Base-by-base conservation (phyloP, 2,888 invertebrate genomes). In the Stenoptilia bipunctidactyla region DNA sequence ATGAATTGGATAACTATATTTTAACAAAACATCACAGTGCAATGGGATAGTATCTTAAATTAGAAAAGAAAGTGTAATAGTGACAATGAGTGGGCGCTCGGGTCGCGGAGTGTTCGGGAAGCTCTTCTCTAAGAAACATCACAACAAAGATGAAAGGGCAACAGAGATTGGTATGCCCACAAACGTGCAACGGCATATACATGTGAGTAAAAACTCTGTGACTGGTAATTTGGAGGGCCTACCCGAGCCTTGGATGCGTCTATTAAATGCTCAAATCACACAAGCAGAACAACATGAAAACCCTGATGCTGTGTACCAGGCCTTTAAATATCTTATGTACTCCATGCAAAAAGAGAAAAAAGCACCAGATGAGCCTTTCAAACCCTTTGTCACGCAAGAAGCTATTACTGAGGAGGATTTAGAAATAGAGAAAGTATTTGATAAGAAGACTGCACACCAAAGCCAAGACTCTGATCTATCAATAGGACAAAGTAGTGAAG, bases 271-370 rank as follows among this genome's bases (percentile, higher is more conserved):
- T 12, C 92, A 94, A 64, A 93, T 97, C 49, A 92, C 94, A 27
- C 89, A 91, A 54, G 92, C 90, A 33, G 96, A 96, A 64, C 94
- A 96, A 71, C 88, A 91, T 66, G 90, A 94, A 56, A 94, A 97
- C 76, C 97, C 97, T 1, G 89, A 90, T 56, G 96, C 96, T 27
- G 95, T 95, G 1, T 88, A 95, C 41, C 93, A 94, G 61, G 97
- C 97, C 15, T 89, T 97, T 39, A 94, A 94, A 59, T 94, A 91
- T 63, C 96, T 95, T 65, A 93, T 94, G 65, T 93, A 93, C 73
- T 91, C 92, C 8, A 92, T 93, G 50, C 93, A 93, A 60, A 92
- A 93, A 55, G 92, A 93, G 58, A 92, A 93, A 58, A 92, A 92
- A 53, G 89, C 89, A 37, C 87, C 86, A 36, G 86, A 87, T 39